A percentile compares a stretch with the other conserved stretches of the same genome.
phyloP scores from a whole-genome alignment of 2,797 vertebrate genomes.

The Molossus molossus region DNA sequence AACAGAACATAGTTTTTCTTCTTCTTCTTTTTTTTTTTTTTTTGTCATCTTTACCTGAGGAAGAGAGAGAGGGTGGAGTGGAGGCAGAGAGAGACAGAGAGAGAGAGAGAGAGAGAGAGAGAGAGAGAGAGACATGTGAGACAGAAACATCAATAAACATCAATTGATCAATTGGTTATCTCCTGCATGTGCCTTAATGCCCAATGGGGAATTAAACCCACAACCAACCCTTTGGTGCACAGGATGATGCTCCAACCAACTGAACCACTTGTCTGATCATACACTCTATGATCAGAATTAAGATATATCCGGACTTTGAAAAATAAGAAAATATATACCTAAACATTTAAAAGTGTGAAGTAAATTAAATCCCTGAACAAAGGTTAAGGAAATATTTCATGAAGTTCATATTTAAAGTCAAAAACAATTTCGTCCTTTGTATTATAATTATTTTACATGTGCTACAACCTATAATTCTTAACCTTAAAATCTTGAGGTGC shows the following conservation, averaged over 20 bases:
- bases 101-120: not conserved
- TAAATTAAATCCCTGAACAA: slow-evolving; percentile 32
- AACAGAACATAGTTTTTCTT: not conserved
- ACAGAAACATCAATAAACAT: too few relatives aligned
- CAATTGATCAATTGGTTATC: not conserved
- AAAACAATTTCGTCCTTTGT: not conserved
- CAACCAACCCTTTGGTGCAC: not conserved
- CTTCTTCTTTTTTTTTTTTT: not conserved
- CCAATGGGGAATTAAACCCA: not conserved
- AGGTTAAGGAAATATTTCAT: not conserved
- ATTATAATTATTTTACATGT: slow-evolving; percentile 1
- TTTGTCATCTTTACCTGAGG: not conserved
- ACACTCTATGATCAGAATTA: slow-evolving; percentile 23
- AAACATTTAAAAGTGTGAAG: not conserved
- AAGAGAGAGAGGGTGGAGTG: not conserved
- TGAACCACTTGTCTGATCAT: not conserved
- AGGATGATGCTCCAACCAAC: not conserved
- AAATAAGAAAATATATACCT: not conserved
- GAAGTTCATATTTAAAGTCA: slow-evolving; percentile 11
- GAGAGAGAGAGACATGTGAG: not conserved
- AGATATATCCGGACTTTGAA: not conserved
- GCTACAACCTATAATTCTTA: not conserved
- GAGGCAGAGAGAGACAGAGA: not conserved
- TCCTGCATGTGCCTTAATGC: not conserved
- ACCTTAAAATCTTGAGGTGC: not conserved